A percentile compares a stretch with the other conserved stretches of the same genome.
Evolutionary conservation across 1,140 invertebrate species (phyloP).

Genomic region (Antheraea pernyi): DNA sequence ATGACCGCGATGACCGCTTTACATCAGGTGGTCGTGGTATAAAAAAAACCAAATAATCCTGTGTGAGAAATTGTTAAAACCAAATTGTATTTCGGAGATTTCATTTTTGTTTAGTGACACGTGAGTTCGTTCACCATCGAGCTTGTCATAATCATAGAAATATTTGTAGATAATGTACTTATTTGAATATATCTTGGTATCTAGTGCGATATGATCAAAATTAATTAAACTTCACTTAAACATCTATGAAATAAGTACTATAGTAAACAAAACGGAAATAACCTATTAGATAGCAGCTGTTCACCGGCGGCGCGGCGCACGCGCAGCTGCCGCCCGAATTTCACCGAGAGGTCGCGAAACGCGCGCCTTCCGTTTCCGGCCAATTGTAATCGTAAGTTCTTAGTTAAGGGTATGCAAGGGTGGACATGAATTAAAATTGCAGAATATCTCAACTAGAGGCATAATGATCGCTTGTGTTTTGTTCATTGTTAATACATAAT

Average conservation of each 20-base stretch:
- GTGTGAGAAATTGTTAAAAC: too few relatives aligned
- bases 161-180: too few relatives aligned
- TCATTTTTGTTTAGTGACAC: too few relatives aligned
- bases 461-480: background rate
- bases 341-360: conserved; percentile 69
- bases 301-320: conserved; percentile 32
- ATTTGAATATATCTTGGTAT: background rate
- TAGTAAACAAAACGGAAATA: conserved; percentile 56
- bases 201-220: background rate
- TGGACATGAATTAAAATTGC: conserved; percentile 50
- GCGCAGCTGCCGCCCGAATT: conserved; percentile 69
- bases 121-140: too few relatives aligned
- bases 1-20: too few relatives aligned
- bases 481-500: background rate
- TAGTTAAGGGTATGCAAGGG: conserved; percentile 25
- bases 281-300: conserved; percentile 70
- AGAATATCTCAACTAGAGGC: background rate
- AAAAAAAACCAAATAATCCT: too few relatives aligned
- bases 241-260: background rate
- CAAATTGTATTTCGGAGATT: too few relatives aligned
- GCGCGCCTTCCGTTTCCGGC: conserved; percentile 74
- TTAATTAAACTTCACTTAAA: background rate
- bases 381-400: conserved; percentile 45
- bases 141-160: too few relatives aligned
- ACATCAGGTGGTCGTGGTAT: too few relatives aligned